Conservation (phyloP, 2,113 vertebrate genomes). For the Equus przewalskii region DNA sequence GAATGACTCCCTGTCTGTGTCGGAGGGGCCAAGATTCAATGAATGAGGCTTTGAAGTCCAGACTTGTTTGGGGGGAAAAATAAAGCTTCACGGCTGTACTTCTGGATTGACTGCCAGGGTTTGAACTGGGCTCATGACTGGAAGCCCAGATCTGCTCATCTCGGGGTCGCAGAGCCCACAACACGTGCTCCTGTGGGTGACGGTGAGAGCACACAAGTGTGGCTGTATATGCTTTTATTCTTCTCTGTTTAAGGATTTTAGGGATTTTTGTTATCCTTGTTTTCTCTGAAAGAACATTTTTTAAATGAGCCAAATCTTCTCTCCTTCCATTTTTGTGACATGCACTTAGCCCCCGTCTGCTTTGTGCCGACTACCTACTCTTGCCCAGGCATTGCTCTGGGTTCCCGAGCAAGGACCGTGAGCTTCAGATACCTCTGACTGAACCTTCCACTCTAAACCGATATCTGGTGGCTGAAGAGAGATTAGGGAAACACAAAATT, state of each 20-base stretch:
- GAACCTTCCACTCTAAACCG: not conserved
- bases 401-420: not conserved
- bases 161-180: not conserved
- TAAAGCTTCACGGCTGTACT: not conserved
- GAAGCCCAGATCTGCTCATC: not conserved
- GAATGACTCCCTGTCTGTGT: not conserved
- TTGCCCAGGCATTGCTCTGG: not conserved
- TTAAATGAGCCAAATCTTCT: slow-evolving; percentile 24
- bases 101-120: not conserved
- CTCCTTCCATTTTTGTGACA: not conserved
- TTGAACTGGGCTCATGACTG: not conserved
- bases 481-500: not conserved
- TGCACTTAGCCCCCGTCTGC: not conserved
- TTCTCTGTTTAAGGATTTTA: not conserved
- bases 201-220: not conserved
- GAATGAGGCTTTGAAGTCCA: not conserved
- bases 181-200: not conserved
- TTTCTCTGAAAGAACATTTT: not conserved
- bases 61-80: not conserved
- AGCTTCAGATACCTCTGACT: not conserved
- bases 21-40: not conserved
- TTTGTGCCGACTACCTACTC: not conserved
- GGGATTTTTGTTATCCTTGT: not conserved
- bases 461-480: not conserved
- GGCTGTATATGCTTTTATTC: not conserved